Base-by-base conservation (phyloP, 37 sponge, comb jelly and placozoan species). In the Spongilla lacustris region DNA sequence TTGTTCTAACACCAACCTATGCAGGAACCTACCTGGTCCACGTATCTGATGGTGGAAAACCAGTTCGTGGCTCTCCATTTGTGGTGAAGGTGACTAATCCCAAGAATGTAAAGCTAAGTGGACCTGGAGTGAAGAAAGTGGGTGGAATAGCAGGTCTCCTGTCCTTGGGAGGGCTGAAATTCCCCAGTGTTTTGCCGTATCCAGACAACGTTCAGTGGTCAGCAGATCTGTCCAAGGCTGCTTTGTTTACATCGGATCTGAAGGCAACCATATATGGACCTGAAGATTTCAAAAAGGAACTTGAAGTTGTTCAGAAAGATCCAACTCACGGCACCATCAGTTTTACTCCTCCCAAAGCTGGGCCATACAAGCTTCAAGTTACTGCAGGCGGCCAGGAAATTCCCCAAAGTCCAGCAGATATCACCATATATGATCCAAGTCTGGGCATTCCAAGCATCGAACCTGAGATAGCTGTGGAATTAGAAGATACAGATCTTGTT, bases 81-180 rank as follows among this genome's bases (percentile, higher is more conserved):
- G 78, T 70, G 32, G 92, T 98, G 67, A 77, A 91, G 41, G 89
- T 95, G 9, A 77, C 84, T 41, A 96, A 95, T 75, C 98, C 98
- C 0, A 81, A 76, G 48, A 91, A 83, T 29, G 89, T 92, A 25
- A 80, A 75, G 34, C 35, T 89, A 4, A 81, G 41, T 0, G 92
- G 94, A 38, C 94, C 96, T 28, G 96, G 96, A 27, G 38, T 93
- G 9, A 79, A 83, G 11, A 86, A 76, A 5, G 81, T 73, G 38
- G 86, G 67, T 8, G 85, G 85, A 29, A 41, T 41, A 41, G 3
- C 41, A 41, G 41, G 41, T 41, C 41, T 41, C 41, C 41, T 41
- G 6, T 41, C 41, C 6, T 41, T 41, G 41, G 82, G 75, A 26
- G 41, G 41, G 6, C 6, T 41, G 41, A 41, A 41, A 6, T 41